Evolutionary conservation across 2,797 vertebrate species (phyloP), one percentile per base, ranked within the genome.

Genomic region (Acrocephalus scirpaceus): DNA sequence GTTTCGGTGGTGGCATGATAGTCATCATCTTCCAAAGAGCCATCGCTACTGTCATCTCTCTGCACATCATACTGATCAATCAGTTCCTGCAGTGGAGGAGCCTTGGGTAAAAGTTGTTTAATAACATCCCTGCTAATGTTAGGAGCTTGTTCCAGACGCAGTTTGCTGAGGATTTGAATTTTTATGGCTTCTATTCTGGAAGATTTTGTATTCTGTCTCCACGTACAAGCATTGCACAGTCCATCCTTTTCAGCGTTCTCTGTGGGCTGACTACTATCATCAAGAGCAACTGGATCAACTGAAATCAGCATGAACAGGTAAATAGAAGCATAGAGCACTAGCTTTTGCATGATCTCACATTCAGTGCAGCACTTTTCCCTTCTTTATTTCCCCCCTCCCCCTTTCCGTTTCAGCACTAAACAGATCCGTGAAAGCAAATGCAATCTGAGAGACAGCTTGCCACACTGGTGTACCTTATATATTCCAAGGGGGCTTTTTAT

Each of bases 41-140:
- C 98, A 76, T 99, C 99, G 86, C 98, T 99, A 97, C 98, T 99
- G 98, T 99, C 99, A 58, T 99, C 99, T 67, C 99, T 98, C 97
- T 99, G 98, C 71, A 99, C 98, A 51, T 99, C 99, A 95, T 99
- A 99, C 97, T 99, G 99, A 98, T 99, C 99, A 89, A 99, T 99
- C 48, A 99, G 98, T 97, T 99, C 99, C 98, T 99, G 99, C 84
- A 99, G 98, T 42, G 99, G 99, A 90, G 99, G 99, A 96, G 99
- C 99, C 97, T 98, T 99, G 96, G 99, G 99, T 97, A 99, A 97
- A 84, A 99, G 99, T 98, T 99, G 99, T 92, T 98, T 98, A 94
- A 99, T 98, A 84, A 98, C 98, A 92, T 99, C 99, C 93, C 99
- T 98, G 98, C 99, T 99, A 97, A 99, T 99, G 88, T 99, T 99